Base-by-base conservation (phyloP, 2,113 vertebrate species). In the Calonectris borealis region DNA sequence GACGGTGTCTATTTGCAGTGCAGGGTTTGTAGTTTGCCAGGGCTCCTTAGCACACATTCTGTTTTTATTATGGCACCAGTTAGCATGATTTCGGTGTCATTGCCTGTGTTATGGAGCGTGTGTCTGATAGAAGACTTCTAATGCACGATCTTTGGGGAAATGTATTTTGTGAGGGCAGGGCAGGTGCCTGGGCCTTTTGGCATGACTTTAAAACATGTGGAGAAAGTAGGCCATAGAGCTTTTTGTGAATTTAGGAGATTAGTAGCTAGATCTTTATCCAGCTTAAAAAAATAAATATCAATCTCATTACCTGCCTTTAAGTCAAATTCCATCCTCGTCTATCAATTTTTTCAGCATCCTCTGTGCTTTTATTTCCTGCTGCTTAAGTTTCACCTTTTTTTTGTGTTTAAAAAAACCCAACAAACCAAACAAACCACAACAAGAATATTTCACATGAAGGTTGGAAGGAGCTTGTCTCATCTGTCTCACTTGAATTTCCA, bases 261-360 rank as follows among this genome's bases (percentile, higher is more conserved):
- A 88, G 42, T 83, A 69, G 44, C 77, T 78, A 88, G n/a, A 71
- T 88, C 60, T 88, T 77, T 93, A 68, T 62, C 69, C 71, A 66
- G 26, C 38, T 86, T 84, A 61, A 84, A 42, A 42, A 42, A 42
- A 42, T 42, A 42, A 42, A 42, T 42, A 42, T 15, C 42, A 42
- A 15, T 55, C n/a, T 78, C 12, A 71, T 58, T 88, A 60, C 34
- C 32, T 84, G 13, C 65, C n/a, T 96, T 58, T 71, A 86, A 93
- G 70, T 90, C 58, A 52, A 75, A 77, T 72, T 82, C 68, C 17
- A 15, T 40, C 22, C 16, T 60, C 0, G 2, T 42, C 36, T 31
- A 3, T 58, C 0, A 34, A 2, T 29, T 48, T 54, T 31, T 32
- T 6, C 20, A 49, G 21, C 14, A 31, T 83, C 11, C 3, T 54